These are phyloP conservation scores for Puntigrus tetrazona DNA, from an alignment of 2,113 vertebrate species.

Conservation along the genomic window DNA sequence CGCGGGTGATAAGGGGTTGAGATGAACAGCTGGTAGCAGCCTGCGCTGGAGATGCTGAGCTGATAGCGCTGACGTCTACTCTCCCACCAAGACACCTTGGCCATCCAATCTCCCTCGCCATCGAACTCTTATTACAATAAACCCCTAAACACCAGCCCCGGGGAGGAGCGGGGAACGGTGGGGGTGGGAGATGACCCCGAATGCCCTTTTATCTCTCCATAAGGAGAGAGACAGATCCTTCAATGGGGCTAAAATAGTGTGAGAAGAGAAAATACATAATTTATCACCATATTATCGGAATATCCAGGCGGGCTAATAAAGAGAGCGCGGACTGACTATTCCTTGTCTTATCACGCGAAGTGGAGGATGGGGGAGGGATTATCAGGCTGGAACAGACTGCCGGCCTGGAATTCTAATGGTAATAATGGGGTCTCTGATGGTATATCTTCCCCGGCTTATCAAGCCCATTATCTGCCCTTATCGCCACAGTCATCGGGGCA, in stretches of 20 bases:
- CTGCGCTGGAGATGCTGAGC: slow-evolving; percentile 80
- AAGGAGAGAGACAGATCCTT: slow-evolving; percentile 63
- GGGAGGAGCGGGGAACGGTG: too few relatives aligned
- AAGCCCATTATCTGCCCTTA: slow-evolving; percentile 90
- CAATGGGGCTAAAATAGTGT: slow-evolving; percentile 8
- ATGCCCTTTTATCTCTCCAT: slow-evolving; percentile 51
- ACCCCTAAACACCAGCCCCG: slow-evolving; percentile 56
- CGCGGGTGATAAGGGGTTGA: slow-evolving; percentile 3
- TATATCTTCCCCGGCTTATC: slow-evolving; percentile 91
- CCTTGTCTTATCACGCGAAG: slow-evolving; percentile 93
- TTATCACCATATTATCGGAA: slow-evolving; percentile 93
- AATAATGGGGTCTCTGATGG: slow-evolving; percentile 94
- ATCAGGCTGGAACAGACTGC: slow-evolving; percentile 92
- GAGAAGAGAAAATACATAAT: slow-evolving; percentile 83
- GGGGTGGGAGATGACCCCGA: slow-evolving; percentile 54
- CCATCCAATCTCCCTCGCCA: slow-evolving; percentile 83
- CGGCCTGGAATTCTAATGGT: slow-evolving; percentile 91
- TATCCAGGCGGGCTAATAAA: slow-evolving; percentile 94
- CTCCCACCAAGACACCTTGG: slow-evolving; percentile 80
- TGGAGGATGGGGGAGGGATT: slow-evolving; percentile 88
- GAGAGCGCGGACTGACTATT: slow-evolving; percentile 86
- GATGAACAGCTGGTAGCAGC: slow-evolving; percentile 86
- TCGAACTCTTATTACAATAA: slow-evolving; percentile 89
- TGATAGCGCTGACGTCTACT: slow-evolving; percentile 82
- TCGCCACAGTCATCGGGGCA: slow-evolving; percentile 92